Conservation (phyloP, 1,140 invertebrate species). For the Caenorhabditis inopinata region DNA sequence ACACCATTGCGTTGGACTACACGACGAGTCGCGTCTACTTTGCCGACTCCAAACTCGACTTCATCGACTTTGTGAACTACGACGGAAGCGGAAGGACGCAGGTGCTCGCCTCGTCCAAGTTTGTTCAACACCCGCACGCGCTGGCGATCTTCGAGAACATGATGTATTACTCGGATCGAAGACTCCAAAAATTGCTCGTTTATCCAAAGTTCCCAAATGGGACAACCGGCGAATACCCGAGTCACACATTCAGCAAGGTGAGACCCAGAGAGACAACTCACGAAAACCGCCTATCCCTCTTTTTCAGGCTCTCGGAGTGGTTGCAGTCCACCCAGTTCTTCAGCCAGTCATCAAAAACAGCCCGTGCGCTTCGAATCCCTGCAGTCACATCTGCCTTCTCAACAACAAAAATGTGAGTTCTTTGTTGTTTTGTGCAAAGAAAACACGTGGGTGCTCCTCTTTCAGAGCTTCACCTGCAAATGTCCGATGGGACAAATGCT, state of each 20-base stretch:
- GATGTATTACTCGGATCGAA: constrained; percentile 82
- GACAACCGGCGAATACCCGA: constrained; percentile 67
- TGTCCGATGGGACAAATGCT: constrained; percentile 85
- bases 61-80: constrained; percentile 97
- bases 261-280: no score
- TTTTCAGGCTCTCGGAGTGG: constrained; percentile 87
- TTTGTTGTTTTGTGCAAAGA: not conserved
- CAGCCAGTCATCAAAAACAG: constrained; percentile 77
- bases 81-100: constrained; percentile 77
- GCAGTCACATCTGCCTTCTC: constrained; percentile 87
- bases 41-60: constrained; percentile 94
- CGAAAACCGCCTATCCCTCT: no score
- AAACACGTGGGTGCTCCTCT: constrained; percentile 67
- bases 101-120: constrained; percentile 61
- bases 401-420: constrained; percentile 50
- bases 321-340: constrained; percentile 87
- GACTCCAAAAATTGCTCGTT: constrained; percentile 64
- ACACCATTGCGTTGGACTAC: constrained; percentile 89
- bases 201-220: constrained; percentile 66
- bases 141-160: constrained; percentile 89
- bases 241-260: constrained; percentile 78
- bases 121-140: constrained; percentile 81
- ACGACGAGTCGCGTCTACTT: constrained; percentile 92
- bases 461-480: constrained; percentile 76
- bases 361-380: constrained; percentile 78